These are phyloP conservation scores for Xestia xanthographa DNA, from an alignment of 2,888 invertebrate genomes.

Conservation along the genomic window DNA sequence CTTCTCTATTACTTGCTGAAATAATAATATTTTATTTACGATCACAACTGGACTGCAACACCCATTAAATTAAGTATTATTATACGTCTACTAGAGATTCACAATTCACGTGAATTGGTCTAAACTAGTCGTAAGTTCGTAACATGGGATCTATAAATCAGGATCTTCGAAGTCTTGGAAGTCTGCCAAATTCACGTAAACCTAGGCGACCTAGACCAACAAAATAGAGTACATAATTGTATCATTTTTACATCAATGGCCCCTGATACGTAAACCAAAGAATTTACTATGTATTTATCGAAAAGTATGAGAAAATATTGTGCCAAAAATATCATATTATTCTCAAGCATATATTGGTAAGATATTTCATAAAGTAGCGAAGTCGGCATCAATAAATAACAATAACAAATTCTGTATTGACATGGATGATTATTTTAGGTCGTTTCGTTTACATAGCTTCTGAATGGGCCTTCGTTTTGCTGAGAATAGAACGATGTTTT, in stretches of 20 bases:
- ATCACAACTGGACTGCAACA: neutral
- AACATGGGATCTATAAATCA: conserved; percentile 59
- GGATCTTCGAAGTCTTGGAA: conserved; percentile 60
- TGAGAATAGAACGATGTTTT: conserved; percentile 4
- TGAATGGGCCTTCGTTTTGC: conserved; percentile 28
- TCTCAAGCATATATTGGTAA: conserved; percentile 30
- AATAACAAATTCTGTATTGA: conserved; percentile 50
- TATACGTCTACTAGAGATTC: neutral
- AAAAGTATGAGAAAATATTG: conserved; percentile 27
- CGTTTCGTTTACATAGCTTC: conserved; percentile 36
- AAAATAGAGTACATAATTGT: conserved; percentile 58
- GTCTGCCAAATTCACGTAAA: conserved; percentile 67
- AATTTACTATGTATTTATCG: neutral
- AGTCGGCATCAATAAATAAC: conserved; percentile 54
- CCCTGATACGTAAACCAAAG: conserved; percentile 12
- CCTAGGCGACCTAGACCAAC: conserved; percentile 56
- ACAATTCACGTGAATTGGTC: conserved; percentile 22
- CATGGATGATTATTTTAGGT: conserved; percentile 46
- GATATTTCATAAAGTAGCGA: conserved; percentile 45
- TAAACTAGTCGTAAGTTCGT: conserved; percentile 42
- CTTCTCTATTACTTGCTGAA: neutral
- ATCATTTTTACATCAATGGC: conserved; percentile 50
- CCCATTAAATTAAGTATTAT: conserved; percentile 10
- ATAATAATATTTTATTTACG: neutral
- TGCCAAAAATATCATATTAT: conserved; percentile 36